These are phyloP conservation scores for Cantharis rufa DNA, from an alignment of 2,888 invertebrate genomes.

Conservation along the genomic window DNA sequence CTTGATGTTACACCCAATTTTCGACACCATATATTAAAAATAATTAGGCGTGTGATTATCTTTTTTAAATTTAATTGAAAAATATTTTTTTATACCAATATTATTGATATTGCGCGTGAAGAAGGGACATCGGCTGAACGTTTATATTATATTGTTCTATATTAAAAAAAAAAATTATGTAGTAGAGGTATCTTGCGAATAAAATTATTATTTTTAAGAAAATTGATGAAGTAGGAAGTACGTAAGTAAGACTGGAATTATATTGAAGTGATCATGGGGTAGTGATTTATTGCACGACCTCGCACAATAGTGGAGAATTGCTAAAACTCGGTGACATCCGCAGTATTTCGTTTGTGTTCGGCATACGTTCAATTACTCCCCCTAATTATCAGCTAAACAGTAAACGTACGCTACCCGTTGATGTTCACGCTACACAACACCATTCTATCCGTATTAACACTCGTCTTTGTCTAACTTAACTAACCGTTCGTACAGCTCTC, in stretches of 20 bases:
- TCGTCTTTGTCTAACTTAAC: slow-evolving; percentile 35
- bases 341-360: slow-evolving; percentile 37
- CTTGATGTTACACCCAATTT: slow-evolving; percentile 54
- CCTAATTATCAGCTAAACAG: slow-evolving; percentile 52
- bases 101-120: too few species aligned
- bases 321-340: slow-evolving; percentile 38
- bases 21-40: neutral
- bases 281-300: slow-evolving; percentile 47
- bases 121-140: too few species aligned
- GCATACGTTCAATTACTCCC: slow-evolving; percentile 50
- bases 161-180: too few species aligned
- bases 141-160: too few species aligned
- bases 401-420: slow-evolving; percentile 47
- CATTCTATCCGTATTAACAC: slow-evolving; percentile 29
- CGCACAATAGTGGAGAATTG: slow-evolving; percentile 45
- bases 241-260: neutral
- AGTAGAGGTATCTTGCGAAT: neutral
- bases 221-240: neutral
- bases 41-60: neutral
- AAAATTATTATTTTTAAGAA: neutral
- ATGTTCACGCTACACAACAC: slow-evolving; percentile 36
- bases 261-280: slow-evolving; percentile 29
- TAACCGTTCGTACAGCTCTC: slow-evolving; percentile 19
- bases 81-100: neutral
- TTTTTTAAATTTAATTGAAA: neutral